Evolutionary conservation across 2,888 invertebrate genomes (phyloP).

Genomic region (Eupeodes latifasciatus): DNA sequence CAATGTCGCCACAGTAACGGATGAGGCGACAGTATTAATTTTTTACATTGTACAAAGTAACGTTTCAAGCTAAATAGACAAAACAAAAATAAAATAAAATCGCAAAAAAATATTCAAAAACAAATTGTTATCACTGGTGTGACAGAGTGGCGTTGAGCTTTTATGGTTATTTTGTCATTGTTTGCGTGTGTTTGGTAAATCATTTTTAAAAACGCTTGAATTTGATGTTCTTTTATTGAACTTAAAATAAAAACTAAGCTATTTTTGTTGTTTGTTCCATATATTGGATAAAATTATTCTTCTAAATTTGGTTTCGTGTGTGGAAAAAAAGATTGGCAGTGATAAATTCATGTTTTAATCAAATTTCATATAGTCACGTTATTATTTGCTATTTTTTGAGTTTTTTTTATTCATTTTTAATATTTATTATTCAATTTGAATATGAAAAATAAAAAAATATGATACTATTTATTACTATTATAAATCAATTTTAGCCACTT

Average conservation of each 20-base stretch:
- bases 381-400: background rate
- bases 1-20: conserved; percentile 38
- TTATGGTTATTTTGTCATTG: conserved; percentile 48
- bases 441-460: background rate
- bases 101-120: conserved; percentile 27
- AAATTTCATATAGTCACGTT: conserved; percentile 1
- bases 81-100: conserved; percentile 2
- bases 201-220: conserved; percentile 29
- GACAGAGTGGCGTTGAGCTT: conserved; percentile 46
- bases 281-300: background rate
- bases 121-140: background rate
- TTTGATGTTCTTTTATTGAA: conserved; percentile 21
- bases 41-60: conserved; percentile 28
- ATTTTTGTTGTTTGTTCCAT: background rate
- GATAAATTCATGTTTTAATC: background rate
- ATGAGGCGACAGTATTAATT: conserved; percentile 1
- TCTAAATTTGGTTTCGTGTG: background rate
- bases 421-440: conserved; percentile 1
- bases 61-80: background rate
- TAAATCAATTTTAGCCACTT: background rate
- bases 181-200: conserved; percentile 59
- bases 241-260: background rate
- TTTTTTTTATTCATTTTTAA: conserved; percentile 1
- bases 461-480: background rate
- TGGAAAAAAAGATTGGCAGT: background rate